Conservation (phyloP, 2,113 vertebrate species). For the Stegostoma tigrinum region DNA sequence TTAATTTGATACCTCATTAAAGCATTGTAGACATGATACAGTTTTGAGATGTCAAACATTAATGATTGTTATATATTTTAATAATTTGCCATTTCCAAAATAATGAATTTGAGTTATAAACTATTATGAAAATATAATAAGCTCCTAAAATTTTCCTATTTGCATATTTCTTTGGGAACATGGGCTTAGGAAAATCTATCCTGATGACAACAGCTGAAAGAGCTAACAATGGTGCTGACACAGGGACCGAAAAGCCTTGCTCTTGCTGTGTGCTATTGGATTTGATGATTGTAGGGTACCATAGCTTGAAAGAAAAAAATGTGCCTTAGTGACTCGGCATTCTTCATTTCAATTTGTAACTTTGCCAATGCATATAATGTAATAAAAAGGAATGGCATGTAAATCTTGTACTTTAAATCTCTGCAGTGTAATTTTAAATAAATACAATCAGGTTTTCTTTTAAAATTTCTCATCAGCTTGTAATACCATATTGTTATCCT, state of each 20-base stretch:
- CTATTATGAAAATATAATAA: neutral
- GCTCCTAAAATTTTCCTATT: neutral
- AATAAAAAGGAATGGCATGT: neutral
- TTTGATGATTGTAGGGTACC: neutral
- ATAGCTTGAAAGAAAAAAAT: neutral
- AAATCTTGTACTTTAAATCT: neutral
- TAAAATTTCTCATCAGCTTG: neutral
- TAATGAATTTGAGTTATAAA: neutral
- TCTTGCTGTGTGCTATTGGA: neutral
- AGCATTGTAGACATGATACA: neutral
- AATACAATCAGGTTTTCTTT: neutral
- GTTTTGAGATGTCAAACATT: neutral
- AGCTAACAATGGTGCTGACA: neutral
- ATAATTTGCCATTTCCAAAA: neutral
- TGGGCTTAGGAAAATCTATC: neutral
- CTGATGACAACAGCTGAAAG: neutral
- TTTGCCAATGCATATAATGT: neutral
- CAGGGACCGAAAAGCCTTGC: neutral
- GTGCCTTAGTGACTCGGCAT: neutral
- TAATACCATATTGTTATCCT: neutral
- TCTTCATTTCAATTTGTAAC: neutral
- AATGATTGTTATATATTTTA: neutral
- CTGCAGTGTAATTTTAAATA: neutral
- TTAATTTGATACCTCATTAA: neutral
- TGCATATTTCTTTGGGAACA: neutral